Base-by-base conservation (phyloP, 2,797 vertebrate species). In the Falco berigora region DNA sequence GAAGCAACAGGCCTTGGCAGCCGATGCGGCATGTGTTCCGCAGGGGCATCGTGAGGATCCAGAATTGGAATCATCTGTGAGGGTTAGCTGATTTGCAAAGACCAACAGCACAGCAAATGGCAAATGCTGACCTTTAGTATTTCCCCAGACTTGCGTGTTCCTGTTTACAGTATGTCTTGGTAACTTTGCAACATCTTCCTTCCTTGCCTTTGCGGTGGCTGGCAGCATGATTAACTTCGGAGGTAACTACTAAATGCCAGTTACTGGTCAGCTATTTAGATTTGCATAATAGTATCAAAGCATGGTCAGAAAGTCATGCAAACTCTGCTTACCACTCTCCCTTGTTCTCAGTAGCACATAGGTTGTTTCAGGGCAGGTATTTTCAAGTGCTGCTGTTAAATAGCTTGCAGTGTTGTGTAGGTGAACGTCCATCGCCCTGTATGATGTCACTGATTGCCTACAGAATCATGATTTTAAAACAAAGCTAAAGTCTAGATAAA, bases 181-280 rank as follows among this genome's bases (percentile, higher is more conserved):
- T 96, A 90, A 62, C 92, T 93, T 95, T 77, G 76, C 86, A 93
- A 93, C 53, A 90, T 28, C 78, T 96, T 97, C 92, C 90, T 94
- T 93, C 92, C 92, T 89, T 66, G 46, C 50, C 72, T 94, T 92
- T 79, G 61, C 72, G 46, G 50, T 49, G 4, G 0, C n/a, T 86
- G 68, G 36, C 72, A 93, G 42, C 46, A 8, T 52, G 62, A 52
- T 69, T 93, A 81, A 53, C 44, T 82, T 44, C 2, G 7, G 36
- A 66, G 30, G 32, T 42, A 62, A 40, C 42, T 91, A 10, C 49
- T 85, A 55, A 92, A 87, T 83, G 72, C 50, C 59, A 76, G n/a
- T 69, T 73, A 62, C 36, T 89, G n/a, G 8, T 69, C 63, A 76
- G 71, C 56, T 88, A 1, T 82, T 82, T 52, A 52, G 40, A 81